Base-by-base conservation (phyloP, 1,140 invertebrate species). In the Temnothorax nylanderi region DNA sequence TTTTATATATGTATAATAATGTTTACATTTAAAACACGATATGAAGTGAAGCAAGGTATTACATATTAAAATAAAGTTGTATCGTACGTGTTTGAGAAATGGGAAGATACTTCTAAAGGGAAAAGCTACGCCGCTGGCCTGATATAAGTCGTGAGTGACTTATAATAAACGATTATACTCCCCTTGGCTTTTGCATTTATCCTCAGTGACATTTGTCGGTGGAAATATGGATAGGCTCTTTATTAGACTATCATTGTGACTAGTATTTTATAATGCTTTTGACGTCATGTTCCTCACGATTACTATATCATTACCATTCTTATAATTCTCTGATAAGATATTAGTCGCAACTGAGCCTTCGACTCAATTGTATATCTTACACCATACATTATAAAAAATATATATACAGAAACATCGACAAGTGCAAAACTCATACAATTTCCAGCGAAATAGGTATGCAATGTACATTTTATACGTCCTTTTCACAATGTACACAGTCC, bases 81-180 rank as follows among this genome's bases (percentile, higher is more conserved):
- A 56, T 21, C 26, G 10, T 26, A 21, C 34, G 32, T 75, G 7
- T 37, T 54, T 75, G 34, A 74, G 34, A 56, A 74, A 37, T 41
- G 0, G 11, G n/a, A n/a, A 49, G 18, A 51, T n/a, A 16, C 0
- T 51, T 37, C 21, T n/a, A 51, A 44, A 58, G 13, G 26, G n/a
- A 21, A 71, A 69, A 78, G 21, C 41, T 82, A 74, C 67, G 37
- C 41, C 21, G 7, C 4, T 82, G 49, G 3, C 10, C 18, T 6
- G 7, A 62, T 47, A 26, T 37, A 78, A 78, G 44, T 13, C 47
- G 32, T 18, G 18, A 82, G 78, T 82, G 51, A 82, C 51, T 72
- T 71, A 81, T 44, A 34, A 65, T 72, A 72, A 72, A 82, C 41
- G 37, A 82, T 74, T 82, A 74, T 74, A 41, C 26, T 37, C 16